These are phyloP conservation scores for Thoracochromis brauschi DNA, from an alignment of 2,113 vertebrate genomes.

Conservation along the genomic window DNA sequence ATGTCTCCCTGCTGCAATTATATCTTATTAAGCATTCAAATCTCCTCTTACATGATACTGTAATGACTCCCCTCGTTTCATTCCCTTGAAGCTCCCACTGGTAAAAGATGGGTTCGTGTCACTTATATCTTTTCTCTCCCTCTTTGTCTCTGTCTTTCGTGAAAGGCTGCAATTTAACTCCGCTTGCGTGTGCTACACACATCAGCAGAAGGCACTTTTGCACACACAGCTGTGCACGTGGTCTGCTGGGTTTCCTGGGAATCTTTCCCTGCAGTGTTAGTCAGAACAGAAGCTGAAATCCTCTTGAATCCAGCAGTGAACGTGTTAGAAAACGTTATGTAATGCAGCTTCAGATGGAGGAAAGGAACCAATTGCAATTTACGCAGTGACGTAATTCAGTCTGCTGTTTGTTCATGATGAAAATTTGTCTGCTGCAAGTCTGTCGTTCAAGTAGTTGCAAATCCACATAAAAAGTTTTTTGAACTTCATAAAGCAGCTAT, in stretches of 20 bases:
- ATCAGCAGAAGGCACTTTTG: background rate
- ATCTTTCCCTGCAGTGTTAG: background rate
- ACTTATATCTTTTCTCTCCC: background rate
- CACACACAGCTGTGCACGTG: background rate
- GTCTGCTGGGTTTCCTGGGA: background rate
- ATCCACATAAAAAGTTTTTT: background rate
- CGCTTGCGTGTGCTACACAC: background rate
- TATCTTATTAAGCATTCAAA: conserved; percentile 39
- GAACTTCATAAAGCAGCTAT: background rate
- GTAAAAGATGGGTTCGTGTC: background rate
- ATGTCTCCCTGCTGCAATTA: conserved; percentile 25
- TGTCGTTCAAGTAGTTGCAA: background rate
- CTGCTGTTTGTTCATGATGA: background rate
- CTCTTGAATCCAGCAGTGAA: background rate
- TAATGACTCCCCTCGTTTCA: background rate
- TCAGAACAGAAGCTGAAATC: background rate
- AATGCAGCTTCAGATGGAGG: background rate
- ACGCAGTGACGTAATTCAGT: background rate
- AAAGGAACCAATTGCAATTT: background rate
- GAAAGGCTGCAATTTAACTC: background rate
- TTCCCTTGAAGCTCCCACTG: background rate
- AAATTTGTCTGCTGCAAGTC: background rate
- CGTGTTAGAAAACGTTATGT: conserved; percentile 1
- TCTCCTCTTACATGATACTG: background rate
- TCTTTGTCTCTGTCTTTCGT: background rate